phyloP scores from a whole-genome alignment of 2,888 invertebrate genomes.

The Chloroclystis v-ata region DNA sequence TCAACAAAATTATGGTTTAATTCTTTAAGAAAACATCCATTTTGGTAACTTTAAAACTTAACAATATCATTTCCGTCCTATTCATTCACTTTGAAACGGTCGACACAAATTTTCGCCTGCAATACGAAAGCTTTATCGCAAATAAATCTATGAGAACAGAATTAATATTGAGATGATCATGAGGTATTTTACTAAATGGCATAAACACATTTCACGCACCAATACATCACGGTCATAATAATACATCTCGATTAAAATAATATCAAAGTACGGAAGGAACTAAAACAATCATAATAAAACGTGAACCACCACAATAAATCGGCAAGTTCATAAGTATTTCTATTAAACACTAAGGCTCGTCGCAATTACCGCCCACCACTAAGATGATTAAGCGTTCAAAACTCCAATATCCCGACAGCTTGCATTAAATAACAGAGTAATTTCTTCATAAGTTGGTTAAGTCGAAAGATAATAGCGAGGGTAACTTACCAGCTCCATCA shows the following conservation, averaged over 20 bases:
- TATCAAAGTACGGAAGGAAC: too few relatives aligned
- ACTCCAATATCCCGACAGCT: background rate
- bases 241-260: too few relatives aligned
- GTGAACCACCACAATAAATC: too few relatives aligned
- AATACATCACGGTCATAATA: background rate
- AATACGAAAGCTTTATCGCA: conserved; percentile 31
- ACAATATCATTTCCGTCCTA: conserved; percentile 9
- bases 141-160: conserved; percentile 16
- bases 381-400: background rate
- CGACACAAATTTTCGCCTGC: conserved; percentile 4
- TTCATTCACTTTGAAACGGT: conserved; percentile 2
- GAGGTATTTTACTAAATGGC: conserved; percentile 5
- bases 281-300: too few relatives aligned
- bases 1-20: conserved; percentile 22
- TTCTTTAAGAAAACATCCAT: conserved; percentile 34
- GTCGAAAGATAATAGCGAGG: too few relatives aligned
- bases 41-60: conserved; percentile 23
- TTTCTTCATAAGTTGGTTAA: too few relatives aligned
- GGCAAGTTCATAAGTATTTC: too few relatives aligned
- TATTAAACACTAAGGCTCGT: background rate
- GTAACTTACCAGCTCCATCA: too few relatives aligned
- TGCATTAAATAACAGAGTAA: too few relatives aligned
- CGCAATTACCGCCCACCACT: conserved; percentile 6
- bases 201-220: background rate
- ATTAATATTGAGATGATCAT: conserved; percentile 1